Conservation (phyloP, 2,888 invertebrate genomes). For the Chrysolina oricalcia region DNA sequence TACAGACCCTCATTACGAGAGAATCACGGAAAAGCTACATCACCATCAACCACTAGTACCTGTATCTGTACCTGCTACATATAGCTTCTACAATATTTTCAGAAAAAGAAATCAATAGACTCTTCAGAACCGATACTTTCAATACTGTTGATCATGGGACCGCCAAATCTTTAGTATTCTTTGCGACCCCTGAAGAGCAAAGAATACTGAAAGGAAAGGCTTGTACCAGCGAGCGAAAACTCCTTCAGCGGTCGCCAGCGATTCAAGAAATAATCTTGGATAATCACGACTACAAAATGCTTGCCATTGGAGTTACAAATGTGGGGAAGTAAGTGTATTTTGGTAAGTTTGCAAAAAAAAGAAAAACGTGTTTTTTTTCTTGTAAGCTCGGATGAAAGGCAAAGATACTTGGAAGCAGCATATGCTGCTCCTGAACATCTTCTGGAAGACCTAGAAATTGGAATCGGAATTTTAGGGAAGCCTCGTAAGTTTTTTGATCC, state of each 20-base stretch:
- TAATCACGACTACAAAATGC: slow-evolving; percentile 76
- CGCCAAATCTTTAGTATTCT: slow-evolving; percentile 69
- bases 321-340: slow-evolving; percentile 64
- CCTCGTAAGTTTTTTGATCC: slow-evolving; percentile 75
- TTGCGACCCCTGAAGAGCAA: slow-evolving; percentile 70
- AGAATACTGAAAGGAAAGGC: slow-evolving; percentile 74
- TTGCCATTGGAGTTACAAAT: slow-evolving; percentile 73
- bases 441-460: slow-evolving; percentile 70
- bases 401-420: slow-evolving; percentile 74
- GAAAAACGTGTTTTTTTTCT: slow-evolving; percentile 41
- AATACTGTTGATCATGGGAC: slow-evolving; percentile 74
- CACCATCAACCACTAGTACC: too few relatives aligned
- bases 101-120: slow-evolving; percentile 78
- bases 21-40: too few relatives aligned
- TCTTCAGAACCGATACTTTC: slow-evolving; percentile 77
- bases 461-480: slow-evolving; percentile 77
- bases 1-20: too few relatives aligned
- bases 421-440: slow-evolving; percentile 75
- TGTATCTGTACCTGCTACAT: too few relatives aligned
- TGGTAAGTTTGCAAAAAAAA: background rate
- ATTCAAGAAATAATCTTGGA: slow-evolving; percentile 76
- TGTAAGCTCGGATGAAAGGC: slow-evolving; percentile 68
- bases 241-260: slow-evolving; percentile 76
- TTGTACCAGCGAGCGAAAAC: slow-evolving; percentile 74
- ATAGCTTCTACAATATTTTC: slow-evolving; percentile 34